Evolutionary conservation across 2,888 invertebrate species (phyloP), one percentile per base, ranked within the genome.

Genomic region (Aphodius sticticus): DNA sequence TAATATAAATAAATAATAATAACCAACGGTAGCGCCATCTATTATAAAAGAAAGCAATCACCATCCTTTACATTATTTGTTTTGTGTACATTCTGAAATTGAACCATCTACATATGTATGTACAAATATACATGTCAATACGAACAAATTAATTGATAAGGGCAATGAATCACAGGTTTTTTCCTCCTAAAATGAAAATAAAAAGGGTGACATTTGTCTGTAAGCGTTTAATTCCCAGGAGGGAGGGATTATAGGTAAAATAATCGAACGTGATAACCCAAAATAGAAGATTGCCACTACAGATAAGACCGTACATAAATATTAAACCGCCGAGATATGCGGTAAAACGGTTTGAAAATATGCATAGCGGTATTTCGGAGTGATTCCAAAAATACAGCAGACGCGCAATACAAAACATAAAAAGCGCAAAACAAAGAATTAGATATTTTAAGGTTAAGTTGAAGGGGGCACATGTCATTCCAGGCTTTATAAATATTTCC

Each of bases 331-430:
- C 35, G n/a, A 74, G 35, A 35, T 37, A 74, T 74, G 74, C 36
- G 74, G 37, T 36, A 74, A 74, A 35, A 77, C 81, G 78, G 76
- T 26, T 26, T 79, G 76, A 80, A 82, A 82, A 82, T 82, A 82
- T 82, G 81, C 80, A 81, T 79, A 71, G 80, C 76, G 76, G 81
- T 81, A 82, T 83, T 82, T 82, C 79, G 78, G 77, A 69, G 80
- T 78, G 82, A 82, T 79, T 84, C 84, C 83, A 84, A 84, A 84
- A 84, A 84, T 84, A 84, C 79, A 81, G 81, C 82, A 81, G 84
- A 82, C 82, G 82, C 80, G 79, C 81, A 79, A 80, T 80, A 69
- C 74, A 37, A 76, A 81, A 80, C 76, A 81, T 77, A 82, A 79
- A 53, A 80, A 77, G 78, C 72, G 76, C 81, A 79, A 80, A 78